phyloP scores from a whole-genome alignment of 1,140 invertebrate species.

The Venturia canescens region DNA sequence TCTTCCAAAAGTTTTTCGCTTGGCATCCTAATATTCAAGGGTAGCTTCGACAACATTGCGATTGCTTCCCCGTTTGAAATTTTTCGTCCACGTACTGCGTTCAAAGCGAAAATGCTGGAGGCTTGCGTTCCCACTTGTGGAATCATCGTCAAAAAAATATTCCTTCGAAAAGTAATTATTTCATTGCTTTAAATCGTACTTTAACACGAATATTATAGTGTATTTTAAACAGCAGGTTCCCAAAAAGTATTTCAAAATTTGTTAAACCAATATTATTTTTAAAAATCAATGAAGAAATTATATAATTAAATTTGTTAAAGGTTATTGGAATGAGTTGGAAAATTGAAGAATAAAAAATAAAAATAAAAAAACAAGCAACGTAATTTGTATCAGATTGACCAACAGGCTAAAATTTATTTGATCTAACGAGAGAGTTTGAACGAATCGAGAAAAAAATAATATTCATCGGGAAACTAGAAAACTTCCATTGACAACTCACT shows the following conservation, averaged over 20 bases:
- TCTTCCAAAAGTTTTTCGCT: slow-evolving; percentile 66
- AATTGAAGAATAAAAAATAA: too few species aligned
- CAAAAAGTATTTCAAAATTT: too few species aligned
- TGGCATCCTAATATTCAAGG: slow-evolving; percentile 67
- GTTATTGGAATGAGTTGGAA: too few species aligned
- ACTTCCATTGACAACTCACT: slow-evolving; percentile 45
- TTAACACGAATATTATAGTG: background rate
- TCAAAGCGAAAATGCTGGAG: slow-evolving; percentile 66
- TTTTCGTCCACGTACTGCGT: slow-evolving; percentile 65
- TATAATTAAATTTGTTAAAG: too few species aligned
- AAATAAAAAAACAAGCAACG: too few species aligned
- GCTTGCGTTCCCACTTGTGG: slow-evolving; percentile 72
- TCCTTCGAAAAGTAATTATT: slow-evolving; percentile 54
- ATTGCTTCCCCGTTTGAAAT: slow-evolving; percentile 60
- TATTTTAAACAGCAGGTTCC: slow-evolving; percentile 10
- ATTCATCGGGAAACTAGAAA: too few species aligned
- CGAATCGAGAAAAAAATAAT: too few species aligned
- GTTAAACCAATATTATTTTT: too few species aligned
- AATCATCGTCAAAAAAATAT: slow-evolving; percentile 71
- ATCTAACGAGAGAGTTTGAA: too few species aligned
- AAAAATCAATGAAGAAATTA: too few species aligned
- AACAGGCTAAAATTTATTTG: too few species aligned
- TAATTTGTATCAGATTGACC: too few species aligned
- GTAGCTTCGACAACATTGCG: slow-evolving; percentile 67
- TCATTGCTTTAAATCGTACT: background rate